phyloP scores from a whole-genome alignment of 2,797 vertebrate species.

The Megaceryle alcyon region DNA sequence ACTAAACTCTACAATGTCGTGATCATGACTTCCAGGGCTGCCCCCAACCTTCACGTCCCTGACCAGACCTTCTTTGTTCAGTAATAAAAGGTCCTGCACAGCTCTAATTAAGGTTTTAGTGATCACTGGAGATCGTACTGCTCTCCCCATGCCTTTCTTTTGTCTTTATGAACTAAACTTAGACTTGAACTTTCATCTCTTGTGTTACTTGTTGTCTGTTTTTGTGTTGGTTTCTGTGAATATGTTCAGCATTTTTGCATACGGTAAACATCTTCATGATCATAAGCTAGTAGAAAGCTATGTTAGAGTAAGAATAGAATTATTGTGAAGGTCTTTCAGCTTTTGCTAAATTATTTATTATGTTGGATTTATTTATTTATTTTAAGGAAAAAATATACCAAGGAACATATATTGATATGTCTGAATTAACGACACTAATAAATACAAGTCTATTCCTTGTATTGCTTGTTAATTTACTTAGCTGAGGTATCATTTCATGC shows the following conservation, averaged over 20 bases:
- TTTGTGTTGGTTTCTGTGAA: not conserved
- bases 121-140: not conserved
- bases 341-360: conserved; percentile 54
- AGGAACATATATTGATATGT: conserved; percentile 16
- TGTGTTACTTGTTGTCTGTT: not conserved
- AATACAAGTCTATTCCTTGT: conserved; percentile 32
- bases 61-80: too few species aligned
- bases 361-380: not conserved
- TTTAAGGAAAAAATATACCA: not conserved
- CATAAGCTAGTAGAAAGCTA: not conserved
- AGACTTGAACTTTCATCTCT: not conserved
- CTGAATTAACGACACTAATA: conserved; percentile 7
- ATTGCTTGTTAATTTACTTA: conserved; percentile 60
- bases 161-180: not conserved
- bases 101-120: conserved; percentile 7
- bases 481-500: conserved; percentile 56
- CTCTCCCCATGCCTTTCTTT: not conserved
- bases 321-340: conserved; percentile 24
- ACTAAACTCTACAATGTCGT: too few species aligned
- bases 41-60: too few species aligned
- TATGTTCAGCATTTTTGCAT: not conserved
- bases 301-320: not conserved
- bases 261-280: conserved; percentile 1
- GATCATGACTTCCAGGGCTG: too few species aligned
- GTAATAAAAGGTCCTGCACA: not conserved